These are phyloP conservation scores for Strongylocentrotus purpuratus DNA, from an alignment of 35 echinoderm and acorn worm genomes.

Conservation along the genomic window DNA sequence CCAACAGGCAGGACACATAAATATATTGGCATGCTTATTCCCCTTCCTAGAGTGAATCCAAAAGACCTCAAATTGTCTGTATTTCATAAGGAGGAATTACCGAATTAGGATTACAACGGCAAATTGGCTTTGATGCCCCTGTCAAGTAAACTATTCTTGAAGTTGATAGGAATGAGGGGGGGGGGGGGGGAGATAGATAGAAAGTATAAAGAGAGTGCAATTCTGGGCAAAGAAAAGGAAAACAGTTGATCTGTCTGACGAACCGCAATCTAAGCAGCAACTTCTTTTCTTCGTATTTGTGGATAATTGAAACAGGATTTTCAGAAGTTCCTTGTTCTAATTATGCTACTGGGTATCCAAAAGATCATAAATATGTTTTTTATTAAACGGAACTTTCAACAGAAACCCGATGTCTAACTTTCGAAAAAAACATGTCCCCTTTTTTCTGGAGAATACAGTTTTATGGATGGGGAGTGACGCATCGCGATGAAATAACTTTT, in stretches of 20 bases:
- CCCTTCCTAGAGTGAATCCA: not conserved
- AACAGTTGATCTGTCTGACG: not conserved
- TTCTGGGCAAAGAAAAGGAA: not conserved
- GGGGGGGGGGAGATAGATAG: not conserved
- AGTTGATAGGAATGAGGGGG: not conserved
- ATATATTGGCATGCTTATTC: not conserved
- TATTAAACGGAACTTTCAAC: not conserved
- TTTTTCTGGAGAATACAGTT: not conserved
- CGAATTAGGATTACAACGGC: constrained; percentile 32
- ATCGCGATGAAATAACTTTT: not conserved
- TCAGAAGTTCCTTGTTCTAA: constrained; percentile 4
- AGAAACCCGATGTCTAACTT: constrained; percentile 10
- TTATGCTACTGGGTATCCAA: constrained; percentile 2
- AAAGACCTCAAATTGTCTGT: constrained; percentile 2
- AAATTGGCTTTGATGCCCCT: constrained; percentile 32
- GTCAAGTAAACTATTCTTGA: not conserved
- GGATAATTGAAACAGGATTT: constrained; percentile 11
- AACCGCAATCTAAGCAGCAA: not conserved
- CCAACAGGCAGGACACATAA: not conserved
- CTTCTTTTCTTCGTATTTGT: not conserved
- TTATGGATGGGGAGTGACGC: not conserved
- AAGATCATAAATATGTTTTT: constrained; percentile 14
- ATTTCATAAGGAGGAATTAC: constrained; percentile 37
- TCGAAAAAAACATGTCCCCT: constrained; percentile 17
- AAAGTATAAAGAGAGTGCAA: not conserved